These are phyloP conservation scores for Malaclemys terrapin DNA, from an alignment of 2,113 vertebrate species.

Conservation along the genomic window DNA sequence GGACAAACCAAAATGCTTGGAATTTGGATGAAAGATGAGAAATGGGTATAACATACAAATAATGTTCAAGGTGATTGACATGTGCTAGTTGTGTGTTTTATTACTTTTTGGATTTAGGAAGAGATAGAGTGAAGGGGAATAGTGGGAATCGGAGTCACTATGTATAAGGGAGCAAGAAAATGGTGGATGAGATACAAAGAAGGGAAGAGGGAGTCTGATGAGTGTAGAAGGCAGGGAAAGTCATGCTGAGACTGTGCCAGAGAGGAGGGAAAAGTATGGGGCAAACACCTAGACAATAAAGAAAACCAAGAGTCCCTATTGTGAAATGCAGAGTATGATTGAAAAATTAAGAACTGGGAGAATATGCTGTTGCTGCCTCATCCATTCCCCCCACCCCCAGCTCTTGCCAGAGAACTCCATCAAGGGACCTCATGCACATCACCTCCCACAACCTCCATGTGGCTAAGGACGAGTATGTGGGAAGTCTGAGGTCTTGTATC, in stretches of 20 bases:
- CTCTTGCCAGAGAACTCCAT: too few species aligned
- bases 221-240: not conserved
- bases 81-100: not conserved
- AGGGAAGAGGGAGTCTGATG: not conserved
- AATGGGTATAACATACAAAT: not conserved
- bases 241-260: not conserved
- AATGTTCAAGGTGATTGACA: not conserved
- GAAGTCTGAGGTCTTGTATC: too few species aligned
- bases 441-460: too few species aligned
- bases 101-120: not conserved
- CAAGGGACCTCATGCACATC: too few species aligned
- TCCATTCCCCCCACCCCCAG: not conserved
- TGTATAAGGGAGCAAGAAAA: not conserved
- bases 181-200: accelerated
- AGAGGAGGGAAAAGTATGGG: not conserved
- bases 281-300: not conserved
- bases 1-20: too few species aligned
- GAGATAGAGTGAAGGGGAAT: not conserved
- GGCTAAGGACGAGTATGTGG: too few species aligned
- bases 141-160: not conserved
- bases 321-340: not conserved
- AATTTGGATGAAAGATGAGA: not conserved
- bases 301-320: not conserved
- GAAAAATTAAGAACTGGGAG: not conserved
- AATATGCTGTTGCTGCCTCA: not conserved